Evolutionary conservation across 2,797 vertebrate species (phyloP).

Genomic region (Cyprinella venusta): DNA sequence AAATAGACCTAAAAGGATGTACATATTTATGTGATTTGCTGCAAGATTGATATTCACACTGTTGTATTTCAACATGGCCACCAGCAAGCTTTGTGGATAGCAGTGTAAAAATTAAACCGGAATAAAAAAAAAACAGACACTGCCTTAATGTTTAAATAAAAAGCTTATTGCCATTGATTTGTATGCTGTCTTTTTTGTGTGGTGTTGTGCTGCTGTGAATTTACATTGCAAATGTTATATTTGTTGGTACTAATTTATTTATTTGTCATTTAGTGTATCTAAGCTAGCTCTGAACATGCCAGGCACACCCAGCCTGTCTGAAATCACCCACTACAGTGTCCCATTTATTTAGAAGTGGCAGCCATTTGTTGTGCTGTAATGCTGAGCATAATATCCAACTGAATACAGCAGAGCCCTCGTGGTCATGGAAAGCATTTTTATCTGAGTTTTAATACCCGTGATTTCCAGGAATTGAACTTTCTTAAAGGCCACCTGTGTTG

Average conservation of each 20-base stretch:
- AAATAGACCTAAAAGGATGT: constrained; percentile 84
- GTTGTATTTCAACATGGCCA: constrained; percentile 83
- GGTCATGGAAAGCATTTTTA: too few relatives aligned
- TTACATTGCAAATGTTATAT: neutral
- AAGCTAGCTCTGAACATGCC: too few relatives aligned
- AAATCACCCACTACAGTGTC: too few relatives aligned
- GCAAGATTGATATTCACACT: constrained; percentile 81
- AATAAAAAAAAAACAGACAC: constrained; percentile 68
- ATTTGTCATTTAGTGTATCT: neutral
- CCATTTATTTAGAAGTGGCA: too few relatives aligned
- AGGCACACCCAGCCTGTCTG: too few relatives aligned
- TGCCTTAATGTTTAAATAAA: constrained; percentile 89
- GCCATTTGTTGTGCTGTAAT: too few relatives aligned
- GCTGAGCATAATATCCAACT: neutral
- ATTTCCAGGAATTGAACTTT: neutral
- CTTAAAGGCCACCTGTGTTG: neutral
- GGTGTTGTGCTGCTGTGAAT: neutral
- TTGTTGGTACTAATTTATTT: neutral
- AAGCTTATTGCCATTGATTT: constrained; percentile 82
- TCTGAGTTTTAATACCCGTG: neutral
- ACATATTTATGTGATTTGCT: constrained; percentile 88
- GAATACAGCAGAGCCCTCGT: too few relatives aligned
- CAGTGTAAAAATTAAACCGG: constrained; percentile 78
- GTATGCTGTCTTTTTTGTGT: neutral
- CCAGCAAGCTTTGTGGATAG: constrained; percentile 81